These are phyloP conservation scores for Phanerotoma sp. DNA, from an alignment of 2,888 invertebrate genomes.

Conservation along the genomic window DNA sequence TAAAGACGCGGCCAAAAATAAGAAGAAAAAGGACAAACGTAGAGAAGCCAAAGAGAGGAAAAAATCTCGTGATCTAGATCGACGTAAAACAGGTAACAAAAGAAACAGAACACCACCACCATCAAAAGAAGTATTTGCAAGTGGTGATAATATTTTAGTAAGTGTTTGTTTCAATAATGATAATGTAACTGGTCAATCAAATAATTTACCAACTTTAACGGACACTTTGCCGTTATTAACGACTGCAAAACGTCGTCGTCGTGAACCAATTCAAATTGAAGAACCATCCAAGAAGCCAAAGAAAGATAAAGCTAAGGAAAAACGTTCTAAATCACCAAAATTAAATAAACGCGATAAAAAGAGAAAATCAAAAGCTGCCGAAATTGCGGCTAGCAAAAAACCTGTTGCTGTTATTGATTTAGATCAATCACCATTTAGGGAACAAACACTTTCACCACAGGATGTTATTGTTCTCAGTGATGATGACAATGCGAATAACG, in stretches of 20 bases:
- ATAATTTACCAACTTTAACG: slow-evolving; percentile 6
- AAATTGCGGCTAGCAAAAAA: slow-evolving; percentile 64
- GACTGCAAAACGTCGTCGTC: slow-evolving; percentile 56
- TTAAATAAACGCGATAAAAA: slow-evolving; percentile 53
- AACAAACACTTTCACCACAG: slow-evolving; percentile 76
- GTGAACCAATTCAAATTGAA: slow-evolving; percentile 49
- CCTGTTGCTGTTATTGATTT: slow-evolving; percentile 85
- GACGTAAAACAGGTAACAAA: slow-evolving; percentile 57
- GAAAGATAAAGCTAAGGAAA: slow-evolving; percentile 55
- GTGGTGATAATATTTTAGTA: slow-evolving; percentile 89
- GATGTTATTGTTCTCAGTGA: slow-evolving; percentile 83
- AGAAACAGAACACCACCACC: slow-evolving; percentile 64
- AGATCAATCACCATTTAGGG: slow-evolving; percentile 82
- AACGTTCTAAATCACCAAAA: slow-evolving; percentile 42
- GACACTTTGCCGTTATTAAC: slow-evolving; percentile 51
- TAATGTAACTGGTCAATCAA: slow-evolving; percentile 37
- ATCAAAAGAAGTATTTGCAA: slow-evolving; percentile 89
- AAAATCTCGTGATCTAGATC: slow-evolving; percentile 54
- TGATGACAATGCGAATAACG: slow-evolving; percentile 63
- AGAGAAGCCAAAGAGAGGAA: slow-evolving; percentile 54
- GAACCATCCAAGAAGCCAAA: slow-evolving; percentile 52
- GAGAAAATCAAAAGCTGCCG: slow-evolving; percentile 54
- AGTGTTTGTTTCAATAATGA: slow-evolving; percentile 86
- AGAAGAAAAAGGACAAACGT: slow-evolving; percentile 59
- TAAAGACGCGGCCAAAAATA: slow-evolving; percentile 59